These are phyloP conservation scores for Drosophila rellima DNA, from an alignment of 2,888 invertebrate species.

Conservation along the genomic window DNA sequence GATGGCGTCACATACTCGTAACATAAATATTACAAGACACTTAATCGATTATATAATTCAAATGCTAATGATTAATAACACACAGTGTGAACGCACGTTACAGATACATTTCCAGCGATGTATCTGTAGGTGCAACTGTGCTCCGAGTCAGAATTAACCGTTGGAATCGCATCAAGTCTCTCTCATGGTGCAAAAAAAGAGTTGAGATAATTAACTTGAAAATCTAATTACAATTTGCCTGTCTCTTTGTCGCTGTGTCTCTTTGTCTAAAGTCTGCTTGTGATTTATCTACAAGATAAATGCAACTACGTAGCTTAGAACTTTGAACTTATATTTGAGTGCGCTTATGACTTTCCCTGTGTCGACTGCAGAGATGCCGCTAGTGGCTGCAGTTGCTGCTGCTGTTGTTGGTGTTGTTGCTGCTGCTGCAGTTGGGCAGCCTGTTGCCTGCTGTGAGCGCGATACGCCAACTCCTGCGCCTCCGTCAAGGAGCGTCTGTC, in stretches of 20 bases:
- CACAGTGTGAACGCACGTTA: constrained; percentile 64
- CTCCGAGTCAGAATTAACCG: constrained; percentile 57
- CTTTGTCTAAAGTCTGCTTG: constrained; percentile 28
- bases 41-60: constrained; percentile 72
- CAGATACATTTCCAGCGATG: constrained; percentile 70
- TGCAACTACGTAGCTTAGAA: constrained; percentile 62
- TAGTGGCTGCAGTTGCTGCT: constrained; percentile 49
- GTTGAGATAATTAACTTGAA: constrained; percentile 33
- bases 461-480: constrained; percentile 90
- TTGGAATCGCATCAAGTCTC: constrained; percentile 56
- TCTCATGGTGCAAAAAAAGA: constrained; percentile 44
- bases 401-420: constrained; percentile 53
- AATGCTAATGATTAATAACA: constrained; percentile 68
- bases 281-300: constrained; percentile 82
- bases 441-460: constrained; percentile 87
- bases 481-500: constrained; percentile 89
- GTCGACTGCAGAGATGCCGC: constrained; percentile 48
- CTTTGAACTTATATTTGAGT: constrained; percentile 34
- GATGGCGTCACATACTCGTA: constrained; percentile 49
- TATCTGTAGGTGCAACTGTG: constrained; percentile 73
- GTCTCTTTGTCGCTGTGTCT: constrained; percentile 30
- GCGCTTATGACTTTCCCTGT: constrained; percentile 64
- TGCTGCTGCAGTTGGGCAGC: constrained; percentile 60
- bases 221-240: constrained; percentile 76
- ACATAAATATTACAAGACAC: constrained; percentile 52